These are phyloP conservation scores for Balaenoptera acutorostrata DNA, from an alignment of 2,113 vertebrate genomes.

Conservation along the genomic window DNA sequence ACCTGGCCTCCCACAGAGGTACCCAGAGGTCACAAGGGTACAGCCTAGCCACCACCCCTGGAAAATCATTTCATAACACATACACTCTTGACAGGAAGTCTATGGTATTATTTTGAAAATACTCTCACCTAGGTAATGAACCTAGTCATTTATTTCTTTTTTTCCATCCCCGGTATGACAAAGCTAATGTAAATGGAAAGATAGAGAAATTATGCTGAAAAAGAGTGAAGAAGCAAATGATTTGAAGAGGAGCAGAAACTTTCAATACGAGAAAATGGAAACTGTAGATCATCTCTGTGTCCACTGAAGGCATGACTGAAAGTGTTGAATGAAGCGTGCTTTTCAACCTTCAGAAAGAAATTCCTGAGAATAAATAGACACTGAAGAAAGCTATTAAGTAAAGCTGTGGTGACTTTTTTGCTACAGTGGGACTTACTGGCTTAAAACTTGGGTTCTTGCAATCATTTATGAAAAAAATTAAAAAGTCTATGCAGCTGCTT, in stretches of 20 bases:
- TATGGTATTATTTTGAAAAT: neutral
- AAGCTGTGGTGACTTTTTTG: neutral
- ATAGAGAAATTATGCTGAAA: neutral
- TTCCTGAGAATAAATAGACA: neutral
- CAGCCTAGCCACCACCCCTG: neutral
- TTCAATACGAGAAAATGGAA: neutral
- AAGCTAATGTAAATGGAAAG: neutral
- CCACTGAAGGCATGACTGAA: neutral
- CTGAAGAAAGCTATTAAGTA: neutral
- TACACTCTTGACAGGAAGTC: neutral
- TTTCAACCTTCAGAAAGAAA: neutral
- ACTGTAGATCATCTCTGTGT: neutral
- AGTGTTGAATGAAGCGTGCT: neutral
- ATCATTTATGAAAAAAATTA: neutral
- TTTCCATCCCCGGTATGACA: neutral
- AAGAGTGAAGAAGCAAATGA: neutral
- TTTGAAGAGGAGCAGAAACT: neutral
- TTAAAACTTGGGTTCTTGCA: neutral
- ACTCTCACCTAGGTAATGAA: neutral
- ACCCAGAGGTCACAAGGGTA: neutral
- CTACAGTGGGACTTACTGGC: neutral
- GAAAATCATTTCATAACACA: neutral
- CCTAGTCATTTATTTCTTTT: slow-evolving; percentile 1
- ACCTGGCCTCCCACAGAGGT: neutral
- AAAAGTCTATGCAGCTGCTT: neutral